Conservation (phyloP, 2,113 vertebrate species). For the Anser brachyrhynchus region DNA sequence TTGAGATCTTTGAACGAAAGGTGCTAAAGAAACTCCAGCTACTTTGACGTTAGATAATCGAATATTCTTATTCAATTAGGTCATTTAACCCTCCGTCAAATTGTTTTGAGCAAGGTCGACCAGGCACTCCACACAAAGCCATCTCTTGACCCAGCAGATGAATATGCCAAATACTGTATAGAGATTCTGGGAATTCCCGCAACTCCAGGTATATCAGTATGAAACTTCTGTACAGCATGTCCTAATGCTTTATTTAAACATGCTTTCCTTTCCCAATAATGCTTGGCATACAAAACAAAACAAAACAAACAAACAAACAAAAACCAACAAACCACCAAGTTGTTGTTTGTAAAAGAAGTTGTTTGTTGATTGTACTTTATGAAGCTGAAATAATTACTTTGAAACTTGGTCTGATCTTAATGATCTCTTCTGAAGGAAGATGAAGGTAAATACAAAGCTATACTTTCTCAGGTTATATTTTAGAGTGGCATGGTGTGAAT, state of each 20-base stretch:
- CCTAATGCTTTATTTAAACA: background rate
- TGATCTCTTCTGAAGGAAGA: background rate
- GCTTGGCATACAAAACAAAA: background rate
- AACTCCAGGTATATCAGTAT: conserved; percentile 83
- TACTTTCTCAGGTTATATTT: background rate
- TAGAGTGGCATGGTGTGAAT: background rate
- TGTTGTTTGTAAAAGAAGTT: background rate
- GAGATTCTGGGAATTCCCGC: conserved; percentile 92
- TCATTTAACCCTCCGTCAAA: conserved; percentile 91
- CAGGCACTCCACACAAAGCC: conserved; percentile 85
- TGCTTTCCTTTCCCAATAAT: background rate
- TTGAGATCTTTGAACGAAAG: background rate
- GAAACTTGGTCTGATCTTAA: background rate
- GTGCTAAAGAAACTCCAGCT: background rate
- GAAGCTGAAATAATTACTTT: background rate
- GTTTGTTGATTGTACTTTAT: background rate
- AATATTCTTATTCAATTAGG: conserved; percentile 74
- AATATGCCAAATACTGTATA: conserved; percentile 85
- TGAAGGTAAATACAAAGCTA: background rate
- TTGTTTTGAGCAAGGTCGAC: conserved; percentile 94
- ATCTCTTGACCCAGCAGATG: conserved; percentile 81
- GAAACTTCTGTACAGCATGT: background rate
- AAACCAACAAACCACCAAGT: background rate
- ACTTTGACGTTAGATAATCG: background rate
- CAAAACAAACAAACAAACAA: background rate